Conservation (phyloP, 2,888 invertebrate species). For the Ochlodes sylvanus region DNA sequence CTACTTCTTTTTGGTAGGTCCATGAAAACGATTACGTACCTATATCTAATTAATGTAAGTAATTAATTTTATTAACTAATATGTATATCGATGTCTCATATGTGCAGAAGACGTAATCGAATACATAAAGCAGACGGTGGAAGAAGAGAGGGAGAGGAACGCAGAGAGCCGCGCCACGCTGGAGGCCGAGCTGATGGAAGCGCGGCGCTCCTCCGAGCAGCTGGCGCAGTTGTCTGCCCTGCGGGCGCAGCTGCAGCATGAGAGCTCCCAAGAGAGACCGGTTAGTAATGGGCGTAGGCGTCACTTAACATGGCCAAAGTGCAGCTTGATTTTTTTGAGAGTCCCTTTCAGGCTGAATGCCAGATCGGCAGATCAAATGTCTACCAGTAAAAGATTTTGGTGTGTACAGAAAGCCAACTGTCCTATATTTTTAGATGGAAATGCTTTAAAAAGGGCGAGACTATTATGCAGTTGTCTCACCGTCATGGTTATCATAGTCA, state of each 20-base stretch:
- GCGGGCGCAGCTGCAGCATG: conserved; percentile 64
- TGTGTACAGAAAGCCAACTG: too few relatives aligned
- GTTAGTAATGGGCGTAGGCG: conserved; percentile 49
- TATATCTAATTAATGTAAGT: too few relatives aligned
- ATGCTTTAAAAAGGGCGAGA: too few relatives aligned
- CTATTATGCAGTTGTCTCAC: too few relatives aligned
- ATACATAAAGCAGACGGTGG: conserved; percentile 71
- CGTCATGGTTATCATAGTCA: too few relatives aligned
- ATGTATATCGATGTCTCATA: neutral
- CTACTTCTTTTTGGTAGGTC: too few relatives aligned
- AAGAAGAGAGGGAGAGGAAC: conserved; percentile 72
- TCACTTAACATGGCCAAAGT: neutral
- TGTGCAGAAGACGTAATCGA: conserved; percentile 70
- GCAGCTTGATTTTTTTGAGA: too few relatives aligned
- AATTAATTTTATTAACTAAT: neutral
- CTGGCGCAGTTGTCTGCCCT: conserved; percentile 64
- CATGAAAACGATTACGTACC: too few relatives aligned
- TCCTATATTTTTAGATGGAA: too few relatives aligned
- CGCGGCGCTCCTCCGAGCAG: conserved; percentile 69
- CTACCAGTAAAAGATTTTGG: too few relatives aligned
- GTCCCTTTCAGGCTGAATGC: too few relatives aligned
- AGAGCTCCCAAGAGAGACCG: conserved; percentile 59
- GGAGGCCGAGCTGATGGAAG: conserved; percentile 67
- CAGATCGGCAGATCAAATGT: too few relatives aligned
- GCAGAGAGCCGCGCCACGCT: conserved; percentile 66